Base-by-base conservation (phyloP, 2,888 invertebrate genomes). In the Lepidocyrtinus sp. region DNA sequence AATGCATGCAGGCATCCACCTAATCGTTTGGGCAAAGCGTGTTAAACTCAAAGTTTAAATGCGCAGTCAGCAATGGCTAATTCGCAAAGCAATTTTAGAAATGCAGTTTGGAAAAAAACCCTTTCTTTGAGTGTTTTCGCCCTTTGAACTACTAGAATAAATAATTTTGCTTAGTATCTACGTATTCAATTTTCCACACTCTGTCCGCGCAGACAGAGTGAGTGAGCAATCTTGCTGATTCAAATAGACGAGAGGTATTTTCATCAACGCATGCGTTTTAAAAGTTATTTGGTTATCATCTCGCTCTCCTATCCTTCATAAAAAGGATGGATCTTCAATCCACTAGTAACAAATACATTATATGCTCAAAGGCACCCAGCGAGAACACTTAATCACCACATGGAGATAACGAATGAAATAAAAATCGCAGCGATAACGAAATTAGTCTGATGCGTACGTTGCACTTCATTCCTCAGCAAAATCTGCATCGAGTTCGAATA, bases 71-170 rank as follows among this genome's bases (percentile, higher is more conserved):
- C 70, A n/a, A 22, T 65, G 69, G 70, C 12, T 12, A 73, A 78
- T 68, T 68, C 46, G 72, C 77, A 64, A 46, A 21, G 65, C 67
- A 71, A 27, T 75, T 61, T 45, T 69, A 46, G 50, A 12, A 24
- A 24, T 50, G 36, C 68, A 64, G n/a, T n/a, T n/a, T n/a, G n/a
- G n/a, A n/a, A n/a, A n/a, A n/a, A n/a, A n/a, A n/a, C n/a, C n/a
- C n/a, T n/a, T n/a, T 59, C 26, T 65, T 19, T 61, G 64, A 70
- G 46, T 76, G 62, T 71, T 71, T 55, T 65, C 65, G 71, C 73
- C 78, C 78, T 68, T 78, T 73, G 77, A n/a, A n/a, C 73, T 73
- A 63, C 61, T n/a, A n/a, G n/a, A n/a, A n/a, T n/a, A n/a, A n/a
- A n/a, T n/a, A n/a, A n/a, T n/a, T n/a, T n/a, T n/a, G n/a, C n/a